phyloP scores from a whole-genome alignment of 2,888 invertebrate genomes.

The Acleris cristana region DNA sequence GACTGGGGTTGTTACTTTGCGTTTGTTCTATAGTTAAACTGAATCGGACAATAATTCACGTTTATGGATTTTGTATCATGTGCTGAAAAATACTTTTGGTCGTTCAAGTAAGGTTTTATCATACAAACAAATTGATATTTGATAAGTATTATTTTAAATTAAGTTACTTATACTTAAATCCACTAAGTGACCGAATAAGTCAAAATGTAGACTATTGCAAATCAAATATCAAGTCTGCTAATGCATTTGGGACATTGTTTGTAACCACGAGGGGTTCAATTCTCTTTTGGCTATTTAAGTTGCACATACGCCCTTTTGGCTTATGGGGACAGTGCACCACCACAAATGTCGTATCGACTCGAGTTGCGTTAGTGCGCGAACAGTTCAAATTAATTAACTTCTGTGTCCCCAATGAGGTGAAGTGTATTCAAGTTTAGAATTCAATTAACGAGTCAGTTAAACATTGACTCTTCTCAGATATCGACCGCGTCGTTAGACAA shows the following conservation, averaged over 20 bases:
- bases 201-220: not conserved
- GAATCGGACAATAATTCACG: slow-evolving; percentile 40
- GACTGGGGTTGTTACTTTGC: slow-evolving; percentile 46
- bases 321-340: not conserved
- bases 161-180: too few relatives aligned
- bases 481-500: slow-evolving; percentile 16
- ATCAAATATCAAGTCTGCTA: not conserved
- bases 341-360: slow-evolving; percentile 16
- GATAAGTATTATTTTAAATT: too few relatives aligned
- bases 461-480: slow-evolving; percentile 21
- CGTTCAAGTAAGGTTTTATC: too few relatives aligned
- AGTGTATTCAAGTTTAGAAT: slow-evolving; percentile 61
- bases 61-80: too few relatives aligned
- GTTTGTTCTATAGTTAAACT: slow-evolving; percentile 44
- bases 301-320: too few relatives aligned
- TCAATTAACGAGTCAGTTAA: slow-evolving; percentile 56
- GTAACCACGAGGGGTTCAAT: too few relatives aligned
- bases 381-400: slow-evolving; percentile 64
- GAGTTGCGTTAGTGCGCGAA: slow-evolving; percentile 41
- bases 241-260: too few relatives aligned
- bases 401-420: slow-evolving; percentile 58
- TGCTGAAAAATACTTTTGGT: too few relatives aligned
- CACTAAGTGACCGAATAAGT: not conserved
- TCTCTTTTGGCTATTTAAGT: too few relatives aligned
- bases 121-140: too few relatives aligned